A percentile compares a stretch with the other conserved stretches of the same genome.
phyloP scores from a whole-genome alignment of 1,140 invertebrate genomes.

The Aplysia californica region DNA sequence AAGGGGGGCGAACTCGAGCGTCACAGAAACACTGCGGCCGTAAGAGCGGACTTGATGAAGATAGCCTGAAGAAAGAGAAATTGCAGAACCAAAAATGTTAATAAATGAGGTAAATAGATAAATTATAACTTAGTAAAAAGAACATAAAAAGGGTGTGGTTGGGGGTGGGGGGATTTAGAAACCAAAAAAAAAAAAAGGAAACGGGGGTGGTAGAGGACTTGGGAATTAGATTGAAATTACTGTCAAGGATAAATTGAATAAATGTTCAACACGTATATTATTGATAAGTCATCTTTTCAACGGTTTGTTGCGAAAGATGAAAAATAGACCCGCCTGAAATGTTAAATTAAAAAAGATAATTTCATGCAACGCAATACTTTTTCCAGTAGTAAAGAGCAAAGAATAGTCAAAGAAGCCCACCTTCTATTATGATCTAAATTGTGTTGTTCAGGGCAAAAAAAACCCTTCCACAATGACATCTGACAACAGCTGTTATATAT shows the following conservation, averaged over 20 bases:
- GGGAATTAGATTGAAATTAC: neutral
- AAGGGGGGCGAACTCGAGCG: constrained; percentile 54
- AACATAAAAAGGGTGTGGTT: neutral
- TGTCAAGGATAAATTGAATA: neutral
- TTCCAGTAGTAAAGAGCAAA: neutral
- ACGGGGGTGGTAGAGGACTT: neutral
- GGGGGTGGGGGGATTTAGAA: neutral
- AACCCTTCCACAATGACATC: neutral
- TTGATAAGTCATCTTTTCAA: too few species aligned
- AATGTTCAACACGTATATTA: neutral
- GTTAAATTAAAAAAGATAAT: neutral
- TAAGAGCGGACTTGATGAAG: constrained; percentile 66
- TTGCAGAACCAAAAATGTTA: neutral
- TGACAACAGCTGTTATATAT: neutral
- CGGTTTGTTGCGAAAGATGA: too few species aligned
- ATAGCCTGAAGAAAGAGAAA: constrained; percentile 45
- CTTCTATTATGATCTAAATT: neutral
- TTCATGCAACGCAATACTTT: too few species aligned
- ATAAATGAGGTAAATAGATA: neutral
- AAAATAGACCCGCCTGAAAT: too few species aligned
- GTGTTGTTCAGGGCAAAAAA: neutral
- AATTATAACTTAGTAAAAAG: neutral
- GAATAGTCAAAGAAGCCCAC: neutral
- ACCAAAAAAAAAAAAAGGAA: neutral
- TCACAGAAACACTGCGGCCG: constrained; percentile 62